Evolutionary conservation across 2,113 vertebrate genomes (phyloP).

Genomic region (Neotragus moschatus): DNA sequence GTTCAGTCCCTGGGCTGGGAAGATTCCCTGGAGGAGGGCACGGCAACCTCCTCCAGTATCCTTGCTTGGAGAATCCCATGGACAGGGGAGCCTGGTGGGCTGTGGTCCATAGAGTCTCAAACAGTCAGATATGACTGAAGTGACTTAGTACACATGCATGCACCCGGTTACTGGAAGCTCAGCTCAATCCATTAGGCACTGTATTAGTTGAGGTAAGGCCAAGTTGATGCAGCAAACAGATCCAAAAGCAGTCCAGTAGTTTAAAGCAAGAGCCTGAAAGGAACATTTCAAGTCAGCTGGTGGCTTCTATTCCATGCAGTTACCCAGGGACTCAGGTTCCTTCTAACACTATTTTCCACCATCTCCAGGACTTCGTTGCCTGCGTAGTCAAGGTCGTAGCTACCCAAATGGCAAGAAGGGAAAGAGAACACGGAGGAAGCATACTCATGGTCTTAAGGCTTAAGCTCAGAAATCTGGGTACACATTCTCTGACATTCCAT

Average conservation of each 20-base stretch:
- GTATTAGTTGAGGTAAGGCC: background rate
- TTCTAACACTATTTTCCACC: background rate
- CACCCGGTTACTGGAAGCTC: background rate
- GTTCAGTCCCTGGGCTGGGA: background rate
- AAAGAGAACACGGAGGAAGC: background rate
- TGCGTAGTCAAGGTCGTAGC: background rate
- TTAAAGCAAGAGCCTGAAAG: background rate
- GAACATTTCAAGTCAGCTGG: background rate
- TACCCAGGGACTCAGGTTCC: background rate
- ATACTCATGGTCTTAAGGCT: background rate
- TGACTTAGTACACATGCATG: background rate
- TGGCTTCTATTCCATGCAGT: background rate
- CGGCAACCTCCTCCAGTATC: background rate
- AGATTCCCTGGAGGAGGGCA: background rate
- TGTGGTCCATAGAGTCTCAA: too few relatives aligned
- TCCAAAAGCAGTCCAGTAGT: background rate
- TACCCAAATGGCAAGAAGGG: background rate
- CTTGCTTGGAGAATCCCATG: background rate
- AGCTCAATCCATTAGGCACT: background rate
- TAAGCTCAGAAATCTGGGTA: background rate
- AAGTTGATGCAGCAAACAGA: background rate
- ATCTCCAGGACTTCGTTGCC: background rate
- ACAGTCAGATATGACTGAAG: background rate
- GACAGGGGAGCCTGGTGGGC: background rate
- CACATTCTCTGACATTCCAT: background rate